A percentile compares a stretch with the other conserved stretches of the same genome.
Conservation (phyloP, 2,888 invertebrate genomes). For the Athetis lepigone region DNA sequence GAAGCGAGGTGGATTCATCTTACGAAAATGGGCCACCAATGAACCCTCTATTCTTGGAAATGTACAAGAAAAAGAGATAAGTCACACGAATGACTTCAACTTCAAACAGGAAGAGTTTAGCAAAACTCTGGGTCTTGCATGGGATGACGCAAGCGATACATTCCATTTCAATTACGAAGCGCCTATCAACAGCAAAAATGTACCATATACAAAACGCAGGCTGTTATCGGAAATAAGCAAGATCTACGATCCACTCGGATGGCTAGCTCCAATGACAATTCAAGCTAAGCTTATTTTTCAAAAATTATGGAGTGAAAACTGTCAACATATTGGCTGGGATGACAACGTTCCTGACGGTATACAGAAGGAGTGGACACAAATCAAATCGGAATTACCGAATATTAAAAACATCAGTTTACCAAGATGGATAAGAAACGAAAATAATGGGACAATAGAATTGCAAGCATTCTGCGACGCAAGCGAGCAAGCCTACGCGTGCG, state of each 20-base stretch:
- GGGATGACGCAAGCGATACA: slow-evolving; percentile 6
- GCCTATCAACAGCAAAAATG: too few species aligned
- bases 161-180: slow-evolving; percentile 3
- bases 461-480: slow-evolving; percentile 16
- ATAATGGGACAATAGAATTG: background rate
- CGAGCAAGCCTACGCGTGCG: slow-evolving; percentile 6
- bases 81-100: background rate
- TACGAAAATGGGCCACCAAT: slow-evolving; percentile 1
- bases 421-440: background rate
- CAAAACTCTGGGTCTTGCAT: background rate
- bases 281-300: too few species aligned
- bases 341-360: background rate
- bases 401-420: background rate
- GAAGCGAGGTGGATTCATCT: background rate
- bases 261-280: background rate
- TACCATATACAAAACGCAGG: too few species aligned
- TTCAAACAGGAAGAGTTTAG: slow-evolving; percentile 4
- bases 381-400: background rate
- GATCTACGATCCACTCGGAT: too few species aligned
- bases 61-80: background rate
- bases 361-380: background rate
- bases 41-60: slow-evolving; percentile 3
- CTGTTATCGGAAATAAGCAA: too few species aligned
- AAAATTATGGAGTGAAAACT: too few species aligned
- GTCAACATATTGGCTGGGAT: too few species aligned